Evolutionary conservation across 2,888 invertebrate genomes (phyloP).

Genomic region (Notodonta ziczac): DNA sequence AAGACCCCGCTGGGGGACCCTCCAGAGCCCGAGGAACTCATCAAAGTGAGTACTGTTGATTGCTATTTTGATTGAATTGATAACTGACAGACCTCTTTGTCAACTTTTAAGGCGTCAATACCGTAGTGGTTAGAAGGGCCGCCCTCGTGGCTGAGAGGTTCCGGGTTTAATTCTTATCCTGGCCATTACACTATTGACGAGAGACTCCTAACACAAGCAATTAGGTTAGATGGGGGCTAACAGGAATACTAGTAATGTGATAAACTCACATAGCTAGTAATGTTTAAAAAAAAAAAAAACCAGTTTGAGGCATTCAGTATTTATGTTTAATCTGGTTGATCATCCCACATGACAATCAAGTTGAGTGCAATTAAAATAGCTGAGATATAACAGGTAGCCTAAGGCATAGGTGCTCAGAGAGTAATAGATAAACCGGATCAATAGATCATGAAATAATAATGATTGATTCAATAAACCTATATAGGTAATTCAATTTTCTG

Average conservation of each 20-base stretch:
- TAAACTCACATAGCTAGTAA: no score
- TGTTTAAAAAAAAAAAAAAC: no score
- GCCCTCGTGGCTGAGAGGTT: no score
- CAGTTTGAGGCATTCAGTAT: no score
- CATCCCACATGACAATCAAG: background rate
- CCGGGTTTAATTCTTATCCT: no score
- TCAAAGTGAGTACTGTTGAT: conserved; percentile 85
- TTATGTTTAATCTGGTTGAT: background rate
- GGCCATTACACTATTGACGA: no score
- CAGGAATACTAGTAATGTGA: no score
- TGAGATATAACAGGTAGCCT: background rate
- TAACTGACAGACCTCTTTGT: no score
- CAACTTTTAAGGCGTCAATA: no score
- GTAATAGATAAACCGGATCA: background rate
- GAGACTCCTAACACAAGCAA: no score
- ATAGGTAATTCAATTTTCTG: background rate
- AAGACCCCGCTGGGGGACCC: conserved; percentile 93
- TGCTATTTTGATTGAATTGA: background rate
- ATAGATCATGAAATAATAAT: background rate
- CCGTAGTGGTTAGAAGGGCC: no score
- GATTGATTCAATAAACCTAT: background rate
- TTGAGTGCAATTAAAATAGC: background rate
- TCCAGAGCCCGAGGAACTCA: conserved; percentile 96
- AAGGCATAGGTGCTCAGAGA: background rate
- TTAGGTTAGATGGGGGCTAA: no score